Conservation (phyloP, 2,113 vertebrate genomes). For the Chaetodon trifascialis region DNA sequence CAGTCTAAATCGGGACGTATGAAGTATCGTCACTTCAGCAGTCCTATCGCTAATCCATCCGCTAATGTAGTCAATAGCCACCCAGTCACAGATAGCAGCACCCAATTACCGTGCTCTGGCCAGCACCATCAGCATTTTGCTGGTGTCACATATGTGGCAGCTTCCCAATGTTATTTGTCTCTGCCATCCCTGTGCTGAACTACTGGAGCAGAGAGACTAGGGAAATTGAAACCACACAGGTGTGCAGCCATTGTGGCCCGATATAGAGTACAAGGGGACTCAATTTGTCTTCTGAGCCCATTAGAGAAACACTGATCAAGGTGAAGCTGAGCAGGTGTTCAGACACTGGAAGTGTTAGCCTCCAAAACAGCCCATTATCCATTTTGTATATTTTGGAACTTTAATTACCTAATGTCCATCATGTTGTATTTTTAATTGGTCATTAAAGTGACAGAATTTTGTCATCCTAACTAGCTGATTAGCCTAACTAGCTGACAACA, state of each 20-base stretch:
- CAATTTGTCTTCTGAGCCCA: constrained; percentile 42
- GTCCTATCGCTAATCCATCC: constrained; percentile 47
- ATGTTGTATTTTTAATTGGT: constrained; percentile 2
- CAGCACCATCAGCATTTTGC: constrained; percentile 55
- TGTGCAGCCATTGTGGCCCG: constrained; percentile 41
- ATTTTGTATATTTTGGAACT: neutral
- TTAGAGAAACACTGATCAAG: constrained; percentile 46
- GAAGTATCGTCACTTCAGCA: constrained; percentile 14
- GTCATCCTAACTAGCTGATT: neutral
- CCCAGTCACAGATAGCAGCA: constrained; percentile 49
- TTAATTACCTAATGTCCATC: constrained; percentile 1
- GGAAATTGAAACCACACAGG: constrained; percentile 56
- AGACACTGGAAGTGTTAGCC: neutral
- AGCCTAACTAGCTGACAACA: neutral
- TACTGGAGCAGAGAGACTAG: constrained; percentile 33
- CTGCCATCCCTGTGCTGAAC: constrained; percentile 21
- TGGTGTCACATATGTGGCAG: constrained; percentile 56
- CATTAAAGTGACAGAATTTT: neutral
- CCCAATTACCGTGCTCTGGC: constrained; percentile 60
- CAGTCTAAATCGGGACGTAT: neutral
- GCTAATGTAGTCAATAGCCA: constrained; percentile 61
- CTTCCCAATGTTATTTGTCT: constrained; percentile 59
- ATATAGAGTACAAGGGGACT: constrained; percentile 25
- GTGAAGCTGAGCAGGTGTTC: constrained; percentile 54
- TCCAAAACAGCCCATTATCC: constrained; percentile 20